Conservation (phyloP, 2,888 invertebrate species). For the Eucera pruinosa region DNA sequence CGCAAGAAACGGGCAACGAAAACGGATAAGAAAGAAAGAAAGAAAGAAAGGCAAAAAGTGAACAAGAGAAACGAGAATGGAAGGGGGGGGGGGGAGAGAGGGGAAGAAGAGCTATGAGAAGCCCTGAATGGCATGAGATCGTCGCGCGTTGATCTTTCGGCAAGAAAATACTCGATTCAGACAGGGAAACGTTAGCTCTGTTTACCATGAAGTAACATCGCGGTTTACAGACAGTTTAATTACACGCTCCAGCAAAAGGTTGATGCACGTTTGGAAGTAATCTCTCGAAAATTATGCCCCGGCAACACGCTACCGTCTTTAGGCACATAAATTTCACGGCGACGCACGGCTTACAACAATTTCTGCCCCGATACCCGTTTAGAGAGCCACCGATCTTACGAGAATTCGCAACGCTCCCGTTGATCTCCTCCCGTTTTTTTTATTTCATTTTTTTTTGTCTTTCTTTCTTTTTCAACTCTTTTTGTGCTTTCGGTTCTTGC, state of each 20-base stretch:
- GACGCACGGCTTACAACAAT: slow-evolving; percentile 33
- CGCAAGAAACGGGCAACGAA: no score
- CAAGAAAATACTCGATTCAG: neutral
- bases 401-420: slow-evolving; percentile 20
- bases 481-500: neutral
- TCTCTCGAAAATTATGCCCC: slow-evolving; percentile 55
- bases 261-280: slow-evolving; percentile 57
- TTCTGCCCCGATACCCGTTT: slow-evolving; percentile 23
- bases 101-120: neutral
- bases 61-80: neutral
- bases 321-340: slow-evolving; percentile 53
- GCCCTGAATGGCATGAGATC: neutral
- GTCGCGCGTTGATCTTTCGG: slow-evolving; percentile 16
- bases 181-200: slow-evolving; percentile 35
- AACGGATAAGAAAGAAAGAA: neutral
- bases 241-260: slow-evolving; percentile 63
- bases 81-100: neutral
- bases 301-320: slow-evolving; percentile 50
- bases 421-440: neutral
- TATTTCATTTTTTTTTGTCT: neutral
- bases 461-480: neutral
- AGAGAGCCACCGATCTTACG: neutral
- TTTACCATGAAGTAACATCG: slow-evolving; percentile 49
- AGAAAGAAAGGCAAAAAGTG: neutral
- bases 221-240: slow-evolving; percentile 56